phyloP scores from a whole-genome alignment of 2,113 vertebrate genomes.

The Meles meles region DNA sequence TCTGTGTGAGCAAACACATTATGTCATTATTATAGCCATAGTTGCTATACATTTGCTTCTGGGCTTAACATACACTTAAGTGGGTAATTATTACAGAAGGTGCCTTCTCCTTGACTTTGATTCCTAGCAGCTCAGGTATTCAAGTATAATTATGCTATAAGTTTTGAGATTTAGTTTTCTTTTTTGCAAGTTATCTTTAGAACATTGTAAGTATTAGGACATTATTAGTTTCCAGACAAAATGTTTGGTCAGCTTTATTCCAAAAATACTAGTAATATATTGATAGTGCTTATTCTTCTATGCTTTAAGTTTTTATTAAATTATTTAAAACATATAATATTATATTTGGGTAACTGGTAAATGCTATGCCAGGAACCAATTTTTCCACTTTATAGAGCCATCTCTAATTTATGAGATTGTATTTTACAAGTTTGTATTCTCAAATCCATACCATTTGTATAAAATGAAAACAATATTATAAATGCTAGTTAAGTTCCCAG shows the following conservation, averaged over 20 bases:
- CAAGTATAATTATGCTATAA: not conserved
- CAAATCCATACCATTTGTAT: not conserved
- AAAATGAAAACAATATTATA: not conserved
- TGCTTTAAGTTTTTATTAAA: constrained; percentile 40
- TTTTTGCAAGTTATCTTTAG: constrained; percentile 7
- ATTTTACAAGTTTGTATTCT: not conserved
- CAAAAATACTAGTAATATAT: not conserved
- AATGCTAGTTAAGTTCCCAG: not conserved
- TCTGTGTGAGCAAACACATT: not conserved
- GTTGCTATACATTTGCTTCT: constrained; percentile 18
- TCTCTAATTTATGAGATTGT: not conserved
- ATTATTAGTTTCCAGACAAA: not conserved
- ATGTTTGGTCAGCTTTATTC: not conserved
- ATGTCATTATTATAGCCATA: not conserved
- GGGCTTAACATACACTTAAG: not conserved
- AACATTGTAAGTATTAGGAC: not conserved
- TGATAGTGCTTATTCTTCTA: not conserved
- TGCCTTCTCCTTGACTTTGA: constrained; percentile 21
- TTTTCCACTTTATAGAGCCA: not conserved
- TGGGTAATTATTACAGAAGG: not conserved
- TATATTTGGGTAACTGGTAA: constrained; percentile 12
- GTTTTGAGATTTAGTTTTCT: constrained; percentile 8
- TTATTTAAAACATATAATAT: not conserved
- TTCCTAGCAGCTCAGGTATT: not conserved
- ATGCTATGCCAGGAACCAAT: not conserved